Percentiles rank a stretch among this genome's conserved stretches.
Evolutionary conservation across 2,888 invertebrate genomes (phyloP).

Genomic region (Volucella inanis): DNA sequence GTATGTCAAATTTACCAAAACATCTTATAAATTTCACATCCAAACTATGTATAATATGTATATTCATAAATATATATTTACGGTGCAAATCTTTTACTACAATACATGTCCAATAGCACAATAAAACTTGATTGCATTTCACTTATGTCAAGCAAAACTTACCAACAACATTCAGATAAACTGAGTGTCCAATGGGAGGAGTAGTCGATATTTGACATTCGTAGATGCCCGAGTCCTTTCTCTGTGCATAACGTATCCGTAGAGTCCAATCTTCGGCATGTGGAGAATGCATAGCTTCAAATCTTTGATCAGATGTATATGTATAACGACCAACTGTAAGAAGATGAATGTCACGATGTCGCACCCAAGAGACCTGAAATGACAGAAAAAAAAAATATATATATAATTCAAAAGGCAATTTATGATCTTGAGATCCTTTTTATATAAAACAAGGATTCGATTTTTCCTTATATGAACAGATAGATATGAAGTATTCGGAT

Average conservation of each 20-base stretch:
- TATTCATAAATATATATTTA: not conserved
- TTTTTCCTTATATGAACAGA: constrained; percentile 6
- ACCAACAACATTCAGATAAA: constrained; percentile 93
- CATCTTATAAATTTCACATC: no score
- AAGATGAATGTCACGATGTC: constrained; percentile 89
- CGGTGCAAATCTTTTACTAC: not conserved
- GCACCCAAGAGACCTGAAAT: constrained; percentile 90
- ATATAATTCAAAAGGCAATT: constrained; percentile 44
- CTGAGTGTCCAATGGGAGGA: constrained; percentile 92
- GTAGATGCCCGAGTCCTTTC: constrained; percentile 90
- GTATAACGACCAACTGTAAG: constrained; percentile 90
- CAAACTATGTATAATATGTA: no score
- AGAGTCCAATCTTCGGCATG: constrained; percentile 95
- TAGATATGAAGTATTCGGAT: not conserved
- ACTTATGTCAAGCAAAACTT: constrained; percentile 82
- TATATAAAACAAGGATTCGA: constrained; percentile 8
- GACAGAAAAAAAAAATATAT: not conserved
- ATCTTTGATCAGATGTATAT: constrained; percentile 92
- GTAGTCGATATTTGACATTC: constrained; percentile 96
- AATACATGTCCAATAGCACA: not conserved
- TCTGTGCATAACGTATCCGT: constrained; percentile 89
- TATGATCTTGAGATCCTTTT: constrained; percentile 38
- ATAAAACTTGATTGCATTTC: constrained; percentile 44
- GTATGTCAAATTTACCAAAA: no score
- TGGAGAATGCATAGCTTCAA: constrained; percentile 93